phyloP scores from a whole-genome alignment of 2,888 invertebrate genomes.

The Machimus rusticus region DNA sequence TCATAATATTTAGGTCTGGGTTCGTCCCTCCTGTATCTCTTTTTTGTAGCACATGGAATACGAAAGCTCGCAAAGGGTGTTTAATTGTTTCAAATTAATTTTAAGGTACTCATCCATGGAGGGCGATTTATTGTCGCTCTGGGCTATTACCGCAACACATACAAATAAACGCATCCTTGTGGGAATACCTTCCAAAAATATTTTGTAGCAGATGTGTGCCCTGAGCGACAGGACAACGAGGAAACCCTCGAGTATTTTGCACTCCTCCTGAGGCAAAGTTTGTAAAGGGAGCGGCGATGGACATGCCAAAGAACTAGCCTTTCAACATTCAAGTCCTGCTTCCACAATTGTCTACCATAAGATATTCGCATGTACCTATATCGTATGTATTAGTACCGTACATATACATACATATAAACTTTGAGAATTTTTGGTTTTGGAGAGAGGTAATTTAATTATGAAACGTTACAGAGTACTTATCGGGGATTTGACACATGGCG shows the following conservation, averaged over 20 bases:
- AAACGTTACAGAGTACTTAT: constrained; percentile 6
- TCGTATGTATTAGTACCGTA: no score
- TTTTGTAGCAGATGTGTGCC: background rate
- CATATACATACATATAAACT: background rate
- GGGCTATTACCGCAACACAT: constrained; percentile 11
- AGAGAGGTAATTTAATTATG: background rate
- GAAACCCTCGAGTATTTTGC: background rate
- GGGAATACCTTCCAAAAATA: background rate
- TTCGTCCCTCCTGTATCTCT: background rate
- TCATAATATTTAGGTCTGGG: background rate
- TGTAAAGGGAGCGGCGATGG: background rate
- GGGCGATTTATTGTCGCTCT: constrained; percentile 22
- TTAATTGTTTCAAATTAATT: constrained; percentile 35
- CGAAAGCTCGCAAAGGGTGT: background rate
- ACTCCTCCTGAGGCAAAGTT: constrained; percentile 1
- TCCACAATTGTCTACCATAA: background rate
- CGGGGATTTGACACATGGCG: constrained; percentile 7
- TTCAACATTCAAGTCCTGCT: background rate
- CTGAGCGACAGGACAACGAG: background rate
- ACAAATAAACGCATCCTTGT: background rate
- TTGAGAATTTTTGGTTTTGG: background rate
- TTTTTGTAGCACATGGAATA: background rate
- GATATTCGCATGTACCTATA: no score
- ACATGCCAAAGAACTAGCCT: background rate
- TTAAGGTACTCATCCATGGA: constrained; percentile 24